These are phyloP conservation scores for Drosophila macrospina DNA, from an alignment of 2,888 invertebrate species.

Conservation along the genomic window DNA sequence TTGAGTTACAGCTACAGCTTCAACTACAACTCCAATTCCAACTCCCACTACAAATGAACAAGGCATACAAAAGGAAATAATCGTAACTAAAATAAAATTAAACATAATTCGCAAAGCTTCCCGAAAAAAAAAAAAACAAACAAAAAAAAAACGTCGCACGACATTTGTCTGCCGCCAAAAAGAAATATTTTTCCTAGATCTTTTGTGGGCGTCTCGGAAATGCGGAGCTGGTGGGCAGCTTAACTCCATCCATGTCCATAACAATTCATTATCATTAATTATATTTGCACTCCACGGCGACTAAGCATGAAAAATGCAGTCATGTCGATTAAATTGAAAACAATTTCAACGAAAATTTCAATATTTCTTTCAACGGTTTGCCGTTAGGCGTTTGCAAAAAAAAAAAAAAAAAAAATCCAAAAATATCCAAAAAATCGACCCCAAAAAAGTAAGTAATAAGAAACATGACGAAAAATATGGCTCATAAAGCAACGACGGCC, in stretches of 20 bases:
- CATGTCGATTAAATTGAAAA: slow-evolving; percentile 76
- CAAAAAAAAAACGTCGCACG: slow-evolving; percentile 66
- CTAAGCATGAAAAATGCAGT: slow-evolving; percentile 71
- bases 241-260: slow-evolving; percentile 53
- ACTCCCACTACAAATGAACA: slow-evolving; percentile 46
- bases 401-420: slow-evolving; percentile 24
- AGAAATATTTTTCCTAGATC: slow-evolving; percentile 27
- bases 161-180: slow-evolving; percentile 57
- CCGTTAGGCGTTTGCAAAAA: slow-evolving; percentile 59
- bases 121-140: slow-evolving; percentile 29
- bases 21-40: slow-evolving; percentile 32
- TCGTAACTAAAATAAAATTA: slow-evolving; percentile 33
- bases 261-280: slow-evolving; percentile 82
- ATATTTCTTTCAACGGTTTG: slow-evolving; percentile 69
- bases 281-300: slow-evolving; percentile 69
- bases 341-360: slow-evolving; percentile 74
- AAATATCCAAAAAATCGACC: slow-evolving; percentile 29
- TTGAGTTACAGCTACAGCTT: slow-evolving; percentile 6
- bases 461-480: slow-evolving; percentile 51
- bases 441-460: slow-evolving; percentile 26
- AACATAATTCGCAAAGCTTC: slow-evolving; percentile 48
- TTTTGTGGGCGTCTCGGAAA: slow-evolving; percentile 42
- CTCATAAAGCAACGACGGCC: slow-evolving; percentile 72
- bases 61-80: neutral
- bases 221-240: slow-evolving; percentile 47